Conservation (phyloP, 2,888 invertebrate species). For the Eupithecia subumbrata region DNA sequence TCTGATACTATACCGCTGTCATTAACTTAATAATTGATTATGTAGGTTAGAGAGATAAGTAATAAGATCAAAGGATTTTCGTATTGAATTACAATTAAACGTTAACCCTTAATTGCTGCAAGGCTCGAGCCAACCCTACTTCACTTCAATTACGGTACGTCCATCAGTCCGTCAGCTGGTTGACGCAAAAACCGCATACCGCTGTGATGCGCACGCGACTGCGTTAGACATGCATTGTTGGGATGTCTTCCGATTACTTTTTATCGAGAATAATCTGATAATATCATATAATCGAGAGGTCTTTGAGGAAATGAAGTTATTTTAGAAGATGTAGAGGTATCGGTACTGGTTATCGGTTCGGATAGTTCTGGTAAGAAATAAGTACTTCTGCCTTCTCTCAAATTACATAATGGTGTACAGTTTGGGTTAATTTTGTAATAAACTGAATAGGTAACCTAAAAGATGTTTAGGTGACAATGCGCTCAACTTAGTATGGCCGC, state of each 20-base stretch:
- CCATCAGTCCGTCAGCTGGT: constrained; percentile 57
- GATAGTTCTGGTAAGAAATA: background rate
- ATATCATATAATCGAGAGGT: background rate
- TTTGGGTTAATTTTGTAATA: background rate
- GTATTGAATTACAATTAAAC: background rate
- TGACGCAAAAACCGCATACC: constrained; percentile 71
- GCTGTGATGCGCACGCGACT: constrained; percentile 54
- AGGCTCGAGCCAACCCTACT: constrained; percentile 24
- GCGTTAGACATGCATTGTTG: constrained; percentile 51
- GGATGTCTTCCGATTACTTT: constrained; percentile 20
- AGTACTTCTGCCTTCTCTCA: background rate
- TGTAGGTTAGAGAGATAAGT: background rate
- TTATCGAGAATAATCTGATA: constrained; percentile 9
- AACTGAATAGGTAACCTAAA: background rate
- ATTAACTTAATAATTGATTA: background rate
- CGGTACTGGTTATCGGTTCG: background rate
- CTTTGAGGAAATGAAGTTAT: background rate
- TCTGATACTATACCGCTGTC: background rate
- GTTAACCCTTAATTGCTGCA: background rate
- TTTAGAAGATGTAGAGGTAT: background rate
- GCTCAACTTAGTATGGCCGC: background rate
- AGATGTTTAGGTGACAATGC: background rate
- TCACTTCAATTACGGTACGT: constrained; percentile 50
- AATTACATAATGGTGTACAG: background rate
- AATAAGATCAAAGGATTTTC: background rate